These are phyloP conservation scores for Brachionus sp. DNA, from an alignment of 1,140 invertebrate species.

Conservation along the genomic window DNA sequence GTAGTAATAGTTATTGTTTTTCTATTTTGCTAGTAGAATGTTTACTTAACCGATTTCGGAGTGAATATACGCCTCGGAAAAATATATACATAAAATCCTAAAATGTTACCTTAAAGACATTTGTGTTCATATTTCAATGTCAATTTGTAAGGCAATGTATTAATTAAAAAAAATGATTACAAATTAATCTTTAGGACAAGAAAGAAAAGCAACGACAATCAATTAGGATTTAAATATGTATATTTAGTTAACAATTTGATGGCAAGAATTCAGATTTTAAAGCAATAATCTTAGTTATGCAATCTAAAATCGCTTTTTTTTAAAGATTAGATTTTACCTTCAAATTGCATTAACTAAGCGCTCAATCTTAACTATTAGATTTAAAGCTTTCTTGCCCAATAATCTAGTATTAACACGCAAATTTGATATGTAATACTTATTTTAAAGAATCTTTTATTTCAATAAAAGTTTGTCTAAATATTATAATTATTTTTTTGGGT, in stretches of 20 bases:
- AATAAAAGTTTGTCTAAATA: no score
- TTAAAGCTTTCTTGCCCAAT: neutral
- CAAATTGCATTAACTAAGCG: neutral
- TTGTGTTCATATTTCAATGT: slow-evolving; percentile 3
- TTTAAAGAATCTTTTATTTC: neutral
- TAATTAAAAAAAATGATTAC: neutral
- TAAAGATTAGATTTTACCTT: slow-evolving; percentile 3
- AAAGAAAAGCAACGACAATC: neutral
- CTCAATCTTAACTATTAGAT: neutral
- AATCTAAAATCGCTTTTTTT: neutral
- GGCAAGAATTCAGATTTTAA: neutral
- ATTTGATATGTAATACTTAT: neutral
- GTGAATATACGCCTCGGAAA: neutral
- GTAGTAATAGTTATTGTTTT: neutral
- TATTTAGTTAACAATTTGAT: neutral
- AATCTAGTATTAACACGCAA: neutral
- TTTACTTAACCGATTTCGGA: neutral
- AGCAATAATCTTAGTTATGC: neutral
- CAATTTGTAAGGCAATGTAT: neutral
- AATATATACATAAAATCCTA: neutral
- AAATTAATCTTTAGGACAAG: neutral
- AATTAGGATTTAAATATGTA: neutral
- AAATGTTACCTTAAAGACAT: neutral
- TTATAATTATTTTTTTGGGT: no score
- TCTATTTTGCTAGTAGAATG: neutral